Percentiles rank a stretch among this genome's conserved stretches.
phyloP scores from a whole-genome alignment of 1,140 invertebrate species.

The Papilio polytes region DNA sequence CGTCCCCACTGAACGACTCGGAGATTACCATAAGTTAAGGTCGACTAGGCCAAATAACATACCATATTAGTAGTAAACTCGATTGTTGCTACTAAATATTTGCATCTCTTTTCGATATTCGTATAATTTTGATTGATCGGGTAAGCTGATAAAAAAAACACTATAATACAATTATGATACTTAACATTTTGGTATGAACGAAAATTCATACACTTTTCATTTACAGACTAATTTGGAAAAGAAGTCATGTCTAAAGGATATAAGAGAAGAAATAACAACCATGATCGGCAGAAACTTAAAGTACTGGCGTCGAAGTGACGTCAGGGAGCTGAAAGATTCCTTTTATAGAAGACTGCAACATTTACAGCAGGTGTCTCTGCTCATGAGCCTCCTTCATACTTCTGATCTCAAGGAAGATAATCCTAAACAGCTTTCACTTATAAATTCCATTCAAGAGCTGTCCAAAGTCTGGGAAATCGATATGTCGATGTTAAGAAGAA shows the following conservation, averaged over 20 bases:
- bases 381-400: slow-evolving; percentile 68
- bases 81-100: no score
- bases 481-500: slow-evolving; percentile 58
- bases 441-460: slow-evolving; percentile 59
- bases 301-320: slow-evolving; percentile 71
- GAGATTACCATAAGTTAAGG: no score
- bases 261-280: slow-evolving; percentile 67
- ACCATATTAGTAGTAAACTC: no score
- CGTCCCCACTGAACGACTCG: no score
- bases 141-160: no score
- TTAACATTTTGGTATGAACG: background rate
- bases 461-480: slow-evolving; percentile 69
- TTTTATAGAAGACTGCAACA: slow-evolving; percentile 74
- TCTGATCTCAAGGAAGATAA: slow-evolving; percentile 66
- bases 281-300: slow-evolving; percentile 73
- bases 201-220: slow-evolving; percentile 19
- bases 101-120: no score
- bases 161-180: no score
- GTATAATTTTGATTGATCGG: no score
- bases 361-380: slow-evolving; percentile 70
- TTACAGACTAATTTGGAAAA: slow-evolving; percentile 68
- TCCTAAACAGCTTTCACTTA: slow-evolving; percentile 53
- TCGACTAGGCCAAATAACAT: no score
- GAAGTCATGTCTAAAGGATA: slow-evolving; percentile 71
- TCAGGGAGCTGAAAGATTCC: slow-evolving; percentile 60